These are phyloP conservation scores for Drosophila nikananu DNA, from an alignment of 1,140 invertebrate species.

Conservation along the genomic window DNA sequence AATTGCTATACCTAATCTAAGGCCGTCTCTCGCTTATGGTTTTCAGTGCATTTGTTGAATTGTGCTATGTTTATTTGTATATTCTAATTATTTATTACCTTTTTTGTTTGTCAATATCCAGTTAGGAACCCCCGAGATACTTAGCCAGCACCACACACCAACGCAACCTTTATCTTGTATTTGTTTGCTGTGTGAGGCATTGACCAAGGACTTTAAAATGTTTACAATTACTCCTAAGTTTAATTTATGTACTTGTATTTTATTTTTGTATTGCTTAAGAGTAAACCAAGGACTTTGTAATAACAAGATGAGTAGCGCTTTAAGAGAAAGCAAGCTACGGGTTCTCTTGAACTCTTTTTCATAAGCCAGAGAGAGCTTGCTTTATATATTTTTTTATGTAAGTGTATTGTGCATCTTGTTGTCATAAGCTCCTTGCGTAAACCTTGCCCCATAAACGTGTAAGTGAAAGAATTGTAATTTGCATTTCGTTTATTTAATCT, in stretches of 20 bases:
- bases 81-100: slow-evolving; percentile 38
- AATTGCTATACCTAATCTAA: slow-evolving; percentile 44
- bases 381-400: too few relatives aligned
- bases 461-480: slow-evolving; percentile 33
- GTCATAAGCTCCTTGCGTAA: background rate
- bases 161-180: slow-evolving; percentile 4
- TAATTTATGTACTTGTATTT: slow-evolving; percentile 28
- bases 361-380: too few relatives aligned
- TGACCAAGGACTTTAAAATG: slow-evolving; percentile 41
- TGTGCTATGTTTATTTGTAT: slow-evolving; percentile 23
- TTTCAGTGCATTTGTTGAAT: slow-evolving; percentile 22
- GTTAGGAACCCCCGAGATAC: slow-evolving; percentile 30
- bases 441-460: slow-evolving; percentile 11
- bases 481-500: slow-evolving; percentile 37
- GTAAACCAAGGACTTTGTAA: background rate
- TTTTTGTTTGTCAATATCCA: slow-evolving; percentile 4
- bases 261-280: slow-evolving; percentile 27
- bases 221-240: slow-evolving; percentile 33
- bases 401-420: background rate
- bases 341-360: too few relatives aligned
- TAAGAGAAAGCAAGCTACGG: background rate
- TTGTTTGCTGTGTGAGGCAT: slow-evolving; percentile 40
- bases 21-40: slow-evolving; percentile 33
- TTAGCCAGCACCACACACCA: slow-evolving; percentile 36
- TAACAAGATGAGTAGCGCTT: background rate